Evolutionary conservation across 2,113 vertebrate species (phyloP).

Genomic region (Equus quagga): DNA sequence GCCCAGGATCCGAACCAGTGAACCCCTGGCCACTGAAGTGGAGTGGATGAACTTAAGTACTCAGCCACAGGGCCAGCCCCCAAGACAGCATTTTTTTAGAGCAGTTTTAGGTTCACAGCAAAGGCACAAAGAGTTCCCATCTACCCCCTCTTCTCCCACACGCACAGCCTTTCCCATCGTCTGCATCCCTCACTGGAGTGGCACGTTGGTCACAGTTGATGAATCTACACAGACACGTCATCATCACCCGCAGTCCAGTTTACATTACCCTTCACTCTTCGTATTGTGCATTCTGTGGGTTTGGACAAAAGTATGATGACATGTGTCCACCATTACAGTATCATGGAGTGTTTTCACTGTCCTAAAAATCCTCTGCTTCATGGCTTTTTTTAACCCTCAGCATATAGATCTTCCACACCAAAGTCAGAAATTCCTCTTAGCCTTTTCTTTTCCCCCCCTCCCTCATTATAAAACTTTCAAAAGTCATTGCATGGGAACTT

Average conservation of each 20-base stretch:
- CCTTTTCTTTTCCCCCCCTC: neutral
- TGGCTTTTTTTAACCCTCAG: too few relatives aligned
- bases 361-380: neutral
- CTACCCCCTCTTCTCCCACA: fast-evolving
- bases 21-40: too few relatives aligned
- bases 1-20: too few relatives aligned
- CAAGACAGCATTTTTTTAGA: neutral
- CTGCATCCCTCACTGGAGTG: neutral
- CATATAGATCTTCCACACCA: neutral
- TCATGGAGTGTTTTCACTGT: neutral
- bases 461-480: neutral
- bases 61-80: too few relatives aligned
- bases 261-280: neutral
- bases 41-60: too few relatives aligned
- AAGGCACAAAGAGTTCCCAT: neutral
- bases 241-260: neutral
- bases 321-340: fast-evolving
- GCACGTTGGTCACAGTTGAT: fast-evolving
- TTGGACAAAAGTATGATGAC: neutral
- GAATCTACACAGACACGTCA: fast-evolving
- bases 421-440: neutral
- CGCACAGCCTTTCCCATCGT: neutral
- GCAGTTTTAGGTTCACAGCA: neutral
- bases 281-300: fast-evolving
- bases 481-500: neutral